Conservation (phyloP, 2,888 invertebrate genomes). For the Anodontia alba region DNA sequence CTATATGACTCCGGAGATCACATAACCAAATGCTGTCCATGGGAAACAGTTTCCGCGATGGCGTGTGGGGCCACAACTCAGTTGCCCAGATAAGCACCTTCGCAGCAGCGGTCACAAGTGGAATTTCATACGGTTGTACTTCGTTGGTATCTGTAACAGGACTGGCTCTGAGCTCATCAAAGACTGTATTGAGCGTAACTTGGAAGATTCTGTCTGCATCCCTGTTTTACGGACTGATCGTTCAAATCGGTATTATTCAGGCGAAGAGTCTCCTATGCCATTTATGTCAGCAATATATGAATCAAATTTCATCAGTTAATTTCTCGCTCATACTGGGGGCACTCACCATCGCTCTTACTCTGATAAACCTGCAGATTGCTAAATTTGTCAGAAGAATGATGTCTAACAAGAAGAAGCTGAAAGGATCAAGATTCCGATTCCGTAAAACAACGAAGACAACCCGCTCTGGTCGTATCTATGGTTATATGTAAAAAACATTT, state of each 20-base stretch:
- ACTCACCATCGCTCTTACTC: slow-evolving; percentile 25
- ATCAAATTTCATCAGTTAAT: slow-evolving; percentile 14
- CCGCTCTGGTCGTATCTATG: slow-evolving; percentile 52
- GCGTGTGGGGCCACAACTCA: neutral
- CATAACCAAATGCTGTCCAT: neutral
- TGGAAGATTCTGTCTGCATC: slow-evolving; percentile 33
- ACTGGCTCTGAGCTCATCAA: neutral
- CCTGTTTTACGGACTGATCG: slow-evolving; percentile 42
- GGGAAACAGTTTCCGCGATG: neutral
- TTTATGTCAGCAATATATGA: slow-evolving; percentile 22
- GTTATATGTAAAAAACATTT: slow-evolving; percentile 33
- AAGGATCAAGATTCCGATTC: neutral
- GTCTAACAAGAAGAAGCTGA: neutral
- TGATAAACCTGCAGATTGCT: slow-evolving; percentile 38
- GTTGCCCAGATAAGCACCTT: neutral
- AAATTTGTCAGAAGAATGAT: neutral
- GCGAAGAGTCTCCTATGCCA: slow-evolving; percentile 43
- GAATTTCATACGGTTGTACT: neutral
- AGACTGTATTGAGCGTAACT: neutral
- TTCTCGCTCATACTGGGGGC: slow-evolving; percentile 46
- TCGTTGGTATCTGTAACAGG: neutral
- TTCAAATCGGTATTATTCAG: slow-evolving; percentile 43
- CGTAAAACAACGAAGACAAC: slow-evolving; percentile 23
- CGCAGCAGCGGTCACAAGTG: neutral
- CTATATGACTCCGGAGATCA: too few relatives aligned